Evolutionary conservation across 2,888 invertebrate genomes (phyloP), one percentile per base, ranked within the genome.

Genomic region (Drosophila niveifrons): DNA sequence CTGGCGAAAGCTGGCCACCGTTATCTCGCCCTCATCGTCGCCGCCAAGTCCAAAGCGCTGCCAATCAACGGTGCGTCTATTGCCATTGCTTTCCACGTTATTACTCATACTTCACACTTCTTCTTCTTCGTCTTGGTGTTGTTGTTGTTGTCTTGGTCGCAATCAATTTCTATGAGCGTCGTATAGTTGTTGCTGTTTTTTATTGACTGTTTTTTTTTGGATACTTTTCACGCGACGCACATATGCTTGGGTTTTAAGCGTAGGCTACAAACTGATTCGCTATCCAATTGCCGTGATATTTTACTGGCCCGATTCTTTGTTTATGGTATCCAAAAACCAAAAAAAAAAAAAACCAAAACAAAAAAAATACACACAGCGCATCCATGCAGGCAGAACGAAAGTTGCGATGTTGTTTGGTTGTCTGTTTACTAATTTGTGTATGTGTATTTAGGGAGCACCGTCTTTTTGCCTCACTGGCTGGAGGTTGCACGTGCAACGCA

Each of bases 1-100:
- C 15, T 89, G 84, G 50, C 94, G 93, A 88, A 93, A 94, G 51
- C 90, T 91, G 2, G 91, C 90, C 28, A 91, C 90, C 6, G 91
- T 91, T 51, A 92, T 92, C 62, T 92, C 91, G 9, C 92, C 91
- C 13, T 93, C 90, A 4, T 92, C 93, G 62, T 92, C 93, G 57
- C 90, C 84, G 2, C 86, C 85, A 43, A 91, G 81, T 28, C 90
- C 91, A 51, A 89, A 92, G 70, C 92, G 90, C 63, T 91, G 90
- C 92, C 91, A 92, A 81, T 92, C 92, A 43, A 91, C 90, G 67
- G 90, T 82, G 53, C 90, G 87, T 67, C 90, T 81, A 72, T 48
- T 83, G 52, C 79, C 79, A 66, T 71, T 80, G 66, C 83, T 83
- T 71, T 78, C 87, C 23, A 56, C 70, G 70, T 58, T 84, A 79